phyloP scores from a whole-genome alignment of 2,888 invertebrate species.

The Drosophila vallismaia region DNA sequence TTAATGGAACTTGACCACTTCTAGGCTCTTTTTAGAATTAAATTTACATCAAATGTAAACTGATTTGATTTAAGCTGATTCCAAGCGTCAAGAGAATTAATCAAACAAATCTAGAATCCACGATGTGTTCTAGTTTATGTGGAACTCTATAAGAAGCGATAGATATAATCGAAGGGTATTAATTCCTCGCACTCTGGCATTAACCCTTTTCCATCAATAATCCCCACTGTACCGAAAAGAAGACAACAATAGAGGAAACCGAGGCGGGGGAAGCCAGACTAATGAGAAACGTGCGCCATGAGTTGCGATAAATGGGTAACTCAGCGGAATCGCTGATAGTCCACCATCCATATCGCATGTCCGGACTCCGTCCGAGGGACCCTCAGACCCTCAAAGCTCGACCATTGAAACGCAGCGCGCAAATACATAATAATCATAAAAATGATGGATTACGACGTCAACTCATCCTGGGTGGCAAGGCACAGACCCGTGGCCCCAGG shows the following conservation, averaged over 20 bases:
- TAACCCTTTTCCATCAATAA: constrained; percentile 27
- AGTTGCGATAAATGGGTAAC: constrained; percentile 72
- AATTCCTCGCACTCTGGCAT: not conserved
- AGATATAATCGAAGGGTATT: constrained; percentile 2
- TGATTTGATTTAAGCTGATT: not conserved
- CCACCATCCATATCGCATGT: constrained; percentile 16
- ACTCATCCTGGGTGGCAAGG: constrained; percentile 18
- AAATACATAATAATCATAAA: constrained; percentile 70
- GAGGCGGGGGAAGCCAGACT: constrained; percentile 38
- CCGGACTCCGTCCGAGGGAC: too few relatives aligned
- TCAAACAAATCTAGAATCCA: not conserved
- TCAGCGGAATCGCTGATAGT: constrained; percentile 57
- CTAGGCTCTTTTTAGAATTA: not conserved
- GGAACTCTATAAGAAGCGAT: not conserved
- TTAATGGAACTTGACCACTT: not conserved
- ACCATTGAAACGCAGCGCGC: constrained; percentile 28
- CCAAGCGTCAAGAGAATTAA: not conserved
- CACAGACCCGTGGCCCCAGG: constrained; percentile 25
- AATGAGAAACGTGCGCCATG: constrained; percentile 74
- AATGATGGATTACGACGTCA: constrained; percentile 74
- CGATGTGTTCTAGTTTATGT: not conserved
- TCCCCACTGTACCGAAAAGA: constrained; percentile 15
- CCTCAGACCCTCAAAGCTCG: not conserved
- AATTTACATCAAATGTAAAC: not conserved
- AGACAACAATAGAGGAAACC: constrained; percentile 22